These are phyloP conservation scores for Hirtodrosophila trivittata DNA, from an alignment of 2,888 invertebrate genomes.

Conservation along the genomic window DNA sequence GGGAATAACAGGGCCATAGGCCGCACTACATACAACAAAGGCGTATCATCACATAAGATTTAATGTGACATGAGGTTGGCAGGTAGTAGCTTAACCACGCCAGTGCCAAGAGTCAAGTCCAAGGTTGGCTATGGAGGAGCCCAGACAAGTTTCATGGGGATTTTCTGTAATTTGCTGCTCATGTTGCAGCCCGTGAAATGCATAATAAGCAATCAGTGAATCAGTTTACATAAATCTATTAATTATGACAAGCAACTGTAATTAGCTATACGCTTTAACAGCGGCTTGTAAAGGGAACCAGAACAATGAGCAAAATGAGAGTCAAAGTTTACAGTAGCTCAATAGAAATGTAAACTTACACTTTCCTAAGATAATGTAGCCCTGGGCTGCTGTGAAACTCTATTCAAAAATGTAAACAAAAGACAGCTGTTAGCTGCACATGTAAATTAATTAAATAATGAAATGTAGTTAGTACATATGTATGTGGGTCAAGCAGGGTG, in stretches of 20 bases:
- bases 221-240: slow-evolving; percentile 42
- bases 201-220: slow-evolving; percentile 38
- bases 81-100: slow-evolving; percentile 17
- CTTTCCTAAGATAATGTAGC: slow-evolving; percentile 20
- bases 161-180: slow-evolving; percentile 35
- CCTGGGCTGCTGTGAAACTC: slow-evolving; percentile 13
- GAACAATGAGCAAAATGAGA: neutral
- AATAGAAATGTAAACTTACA: neutral
- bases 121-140: slow-evolving; percentile 54
- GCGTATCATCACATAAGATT: slow-evolving; percentile 25
- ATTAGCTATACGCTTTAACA: neutral
- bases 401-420: slow-evolving; percentile 37
- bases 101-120: slow-evolving; percentile 62
- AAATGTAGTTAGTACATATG: neutral
- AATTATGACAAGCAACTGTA: slow-evolving; percentile 30
- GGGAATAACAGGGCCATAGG: slow-evolving; percentile 25
- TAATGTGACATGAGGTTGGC: slow-evolving; percentile 45
- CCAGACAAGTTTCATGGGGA: slow-evolving; percentile 30
- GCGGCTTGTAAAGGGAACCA: neutral
- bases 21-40: slow-evolving; percentile 22
- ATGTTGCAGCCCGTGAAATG: slow-evolving; percentile 17
- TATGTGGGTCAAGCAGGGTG: neutral
- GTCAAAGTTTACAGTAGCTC: neutral
- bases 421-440: slow-evolving; percentile 33
- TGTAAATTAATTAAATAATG: neutral